Evolutionary conservation across 2,888 invertebrate genomes (phyloP), one percentile per base, ranked within the genome.

Genomic region (Megaustenia siamemsis): DNA sequence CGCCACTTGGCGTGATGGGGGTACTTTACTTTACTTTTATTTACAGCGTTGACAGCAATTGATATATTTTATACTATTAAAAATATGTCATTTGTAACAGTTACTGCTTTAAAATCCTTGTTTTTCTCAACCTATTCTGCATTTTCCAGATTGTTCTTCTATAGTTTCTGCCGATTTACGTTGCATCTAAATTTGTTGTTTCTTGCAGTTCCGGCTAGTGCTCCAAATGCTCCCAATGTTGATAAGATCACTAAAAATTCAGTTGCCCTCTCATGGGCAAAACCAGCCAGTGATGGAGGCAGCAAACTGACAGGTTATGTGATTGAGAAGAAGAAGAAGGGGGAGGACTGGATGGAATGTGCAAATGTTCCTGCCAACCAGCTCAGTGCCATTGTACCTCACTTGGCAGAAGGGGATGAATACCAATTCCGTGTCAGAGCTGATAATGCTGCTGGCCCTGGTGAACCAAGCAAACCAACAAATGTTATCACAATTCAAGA

Each of bases 341-440:
- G 98, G 94, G 96, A 98, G 60, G 92, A 93, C 82, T 94, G 94
- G 94, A 88, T 88, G 53, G 91, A 93, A 83, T 92, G 92, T 79
- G 87, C 89, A 83, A 98, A 98, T 95, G 96, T 98, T 18, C 90
- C 96, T 15, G 97, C 96, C 81, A 96, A 96, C 90, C 95, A 96
- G 88, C 96, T 96, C 0, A 96, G 96, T 53, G 97, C 96, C 3
- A 97, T 96, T 45, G 24, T 84, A 32, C 49, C 84, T 45, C 38
- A 66, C 60, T 95, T 99, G 79, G 96, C 96, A 83, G 98, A 99
- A 94, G 98, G 98, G 83, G 96, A 96, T 91, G 96, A 97, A 85
- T 98, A 98, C 93, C 98, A 99, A 94, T 99, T 99, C 96, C 96
- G 99, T 87, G 97, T 98, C 15, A 96, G 96, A 86, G 99, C 99